Evolutionary conservation across 2,797 vertebrate species (phyloP).

Genomic region (Chelmon rostratus): DNA sequence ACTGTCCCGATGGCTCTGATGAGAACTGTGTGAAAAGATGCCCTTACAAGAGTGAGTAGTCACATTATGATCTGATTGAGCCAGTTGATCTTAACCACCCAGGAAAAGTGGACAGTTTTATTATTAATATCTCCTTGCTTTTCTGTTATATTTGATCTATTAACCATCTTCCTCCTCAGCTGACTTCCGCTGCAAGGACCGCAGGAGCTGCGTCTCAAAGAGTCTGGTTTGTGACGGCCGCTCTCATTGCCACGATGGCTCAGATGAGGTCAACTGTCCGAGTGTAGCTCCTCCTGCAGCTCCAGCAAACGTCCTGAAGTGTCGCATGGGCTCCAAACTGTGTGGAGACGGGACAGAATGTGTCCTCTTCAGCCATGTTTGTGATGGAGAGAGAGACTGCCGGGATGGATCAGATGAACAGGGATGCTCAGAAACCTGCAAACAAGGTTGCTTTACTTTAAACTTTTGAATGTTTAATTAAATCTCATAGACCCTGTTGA

Average conservation of each 20-base stretch:
- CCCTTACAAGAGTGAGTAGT: constrained; percentile 76
- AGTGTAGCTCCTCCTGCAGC: not conserved
- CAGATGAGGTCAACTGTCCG: constrained; percentile 71
- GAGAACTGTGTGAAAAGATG: constrained; percentile 86
- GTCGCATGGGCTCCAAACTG: constrained; percentile 62
- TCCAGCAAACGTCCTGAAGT: constrained; percentile 2
- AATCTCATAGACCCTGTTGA: not conserved
- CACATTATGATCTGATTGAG: too few species aligned
- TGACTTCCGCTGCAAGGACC: constrained; percentile 64
- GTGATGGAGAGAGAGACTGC: constrained; percentile 88
- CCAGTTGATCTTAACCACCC: not conserved
- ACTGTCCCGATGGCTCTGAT: constrained; percentile 90
- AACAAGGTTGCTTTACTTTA: constrained; percentile 55
- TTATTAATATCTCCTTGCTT: too few species aligned
- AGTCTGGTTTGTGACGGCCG: constrained; percentile 76
- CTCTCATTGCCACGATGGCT: constrained; percentile 75
- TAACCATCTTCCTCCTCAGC: not conserved
- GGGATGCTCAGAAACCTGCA: constrained; percentile 69
- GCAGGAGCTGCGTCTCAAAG: constrained; percentile 60
- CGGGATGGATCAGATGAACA: constrained; percentile 90
- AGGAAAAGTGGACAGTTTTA: not conserved
- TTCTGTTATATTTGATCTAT: too few species aligned
- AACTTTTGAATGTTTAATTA: fast-evolving
- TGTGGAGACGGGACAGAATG: constrained; percentile 82
- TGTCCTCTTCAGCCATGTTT: constrained; percentile 82